These are phyloP conservation scores for Bruchidius siliquastri DNA, from an alignment of 2,888 invertebrate genomes.

Conservation along the genomic window DNA sequence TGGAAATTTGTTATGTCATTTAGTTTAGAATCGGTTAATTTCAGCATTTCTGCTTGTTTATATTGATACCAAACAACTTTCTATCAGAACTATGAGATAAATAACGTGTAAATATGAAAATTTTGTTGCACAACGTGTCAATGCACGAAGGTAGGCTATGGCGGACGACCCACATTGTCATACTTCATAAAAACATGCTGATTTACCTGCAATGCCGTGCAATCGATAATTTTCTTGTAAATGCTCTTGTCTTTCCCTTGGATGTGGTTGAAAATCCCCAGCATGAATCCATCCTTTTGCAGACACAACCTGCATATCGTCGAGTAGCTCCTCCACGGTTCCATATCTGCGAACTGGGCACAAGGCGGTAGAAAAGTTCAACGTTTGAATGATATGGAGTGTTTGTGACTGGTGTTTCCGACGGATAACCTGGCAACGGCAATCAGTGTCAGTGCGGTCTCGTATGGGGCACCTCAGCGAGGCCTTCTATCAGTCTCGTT, in stretches of 20 bases:
- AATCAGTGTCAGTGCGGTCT: constrained; percentile 3
- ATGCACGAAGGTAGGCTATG: not conserved
- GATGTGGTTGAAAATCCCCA: constrained; percentile 59
- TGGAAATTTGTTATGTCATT: not conserved
- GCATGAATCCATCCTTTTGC: constrained; percentile 57
- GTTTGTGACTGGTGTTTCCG: constrained; percentile 5
- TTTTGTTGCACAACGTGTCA: not conserved
- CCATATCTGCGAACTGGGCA: constrained; percentile 15
- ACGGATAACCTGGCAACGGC: constrained; percentile 25
- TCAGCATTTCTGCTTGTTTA: not conserved
- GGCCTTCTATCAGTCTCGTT: constrained; percentile 39
- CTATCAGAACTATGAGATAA: not conserved
- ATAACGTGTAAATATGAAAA: not conserved
- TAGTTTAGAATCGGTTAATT: not conserved
- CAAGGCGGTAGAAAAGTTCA: not conserved
- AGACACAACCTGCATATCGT: constrained; percentile 65
- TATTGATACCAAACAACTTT: not conserved
- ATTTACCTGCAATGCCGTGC: constrained; percentile 46
- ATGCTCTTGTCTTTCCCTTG: constrained; percentile 46
- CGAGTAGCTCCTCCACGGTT: constrained; percentile 57
- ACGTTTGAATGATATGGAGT: constrained; percentile 7
- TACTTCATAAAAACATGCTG: not conserved
- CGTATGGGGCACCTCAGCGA: constrained; percentile 48
- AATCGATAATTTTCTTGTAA: constrained; percentile 48
- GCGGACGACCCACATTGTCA: not conserved